A percentile compares a stretch with the other conserved stretches of the same genome.
phyloP scores from a whole-genome alignment of 2,888 invertebrate species.

The Tetragonula carbonaria region DNA sequence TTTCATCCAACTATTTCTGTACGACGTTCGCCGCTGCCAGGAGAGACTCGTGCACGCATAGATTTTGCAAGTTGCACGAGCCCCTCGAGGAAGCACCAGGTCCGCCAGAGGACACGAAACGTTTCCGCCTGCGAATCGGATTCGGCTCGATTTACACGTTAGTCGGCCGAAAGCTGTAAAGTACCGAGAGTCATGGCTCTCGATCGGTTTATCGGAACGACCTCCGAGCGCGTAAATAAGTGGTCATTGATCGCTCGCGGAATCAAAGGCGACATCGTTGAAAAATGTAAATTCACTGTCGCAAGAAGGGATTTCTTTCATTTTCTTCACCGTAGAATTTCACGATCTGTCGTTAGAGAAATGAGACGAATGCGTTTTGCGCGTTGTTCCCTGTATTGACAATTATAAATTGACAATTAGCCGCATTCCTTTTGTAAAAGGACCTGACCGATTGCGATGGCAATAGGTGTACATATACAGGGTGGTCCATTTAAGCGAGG shows the following conservation, averaged over 20 bases:
- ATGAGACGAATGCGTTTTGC: no score
- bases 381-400: no score
- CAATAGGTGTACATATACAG: no score
- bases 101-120: background rate
- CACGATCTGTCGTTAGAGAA: no score
- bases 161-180: background rate
- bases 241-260: background rate
- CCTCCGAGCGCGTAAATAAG: background rate
- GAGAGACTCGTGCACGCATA: slow-evolving; percentile 1
- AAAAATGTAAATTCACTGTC: background rate
- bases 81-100: background rate
- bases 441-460: no score
- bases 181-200: background rate
- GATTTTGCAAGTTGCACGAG: slow-evolving; percentile 3
- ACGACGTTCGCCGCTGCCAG: slow-evolving; percentile 23
- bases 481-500: no score
- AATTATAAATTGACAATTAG: no score
- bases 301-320: background rate
- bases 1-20: slow-evolving; percentile 64
- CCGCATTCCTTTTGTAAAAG: no score
- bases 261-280: background rate
- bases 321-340: background rate
- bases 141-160: background rate
- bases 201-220: background rate
- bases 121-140: background rate